Evolutionary conservation across 2,888 invertebrate species (phyloP).

Genomic region (Diplolepis rosae): DNA sequence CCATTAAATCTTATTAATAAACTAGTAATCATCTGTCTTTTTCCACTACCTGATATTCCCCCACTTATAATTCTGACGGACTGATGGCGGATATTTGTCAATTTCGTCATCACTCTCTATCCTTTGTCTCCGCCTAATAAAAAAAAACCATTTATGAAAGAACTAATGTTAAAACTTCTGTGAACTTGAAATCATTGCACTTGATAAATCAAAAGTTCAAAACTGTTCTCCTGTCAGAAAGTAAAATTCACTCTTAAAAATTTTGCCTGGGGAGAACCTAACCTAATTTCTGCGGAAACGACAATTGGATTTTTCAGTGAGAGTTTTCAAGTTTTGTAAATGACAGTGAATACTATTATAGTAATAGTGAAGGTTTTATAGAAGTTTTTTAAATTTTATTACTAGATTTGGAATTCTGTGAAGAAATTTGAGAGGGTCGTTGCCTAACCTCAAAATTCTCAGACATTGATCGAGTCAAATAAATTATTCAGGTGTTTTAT

Average conservation of each 20-base stretch:
- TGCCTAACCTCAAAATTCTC: too few species aligned
- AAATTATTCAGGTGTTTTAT: too few species aligned
- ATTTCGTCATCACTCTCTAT: background rate
- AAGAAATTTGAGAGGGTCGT: too few species aligned
- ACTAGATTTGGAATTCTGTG: too few species aligned
- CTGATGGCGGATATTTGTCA: background rate
- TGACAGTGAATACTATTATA: constrained; percentile 26
- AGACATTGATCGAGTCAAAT: too few species aligned
- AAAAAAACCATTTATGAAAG: background rate
- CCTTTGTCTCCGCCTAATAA: background rate
- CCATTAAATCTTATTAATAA: background rate
- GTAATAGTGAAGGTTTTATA: background rate
- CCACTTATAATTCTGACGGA: background rate
- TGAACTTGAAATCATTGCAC: background rate
- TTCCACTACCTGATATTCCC: background rate
- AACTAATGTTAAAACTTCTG: background rate
- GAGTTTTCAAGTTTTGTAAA: too few species aligned
- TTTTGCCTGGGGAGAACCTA: background rate
- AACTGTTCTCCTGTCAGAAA: background rate
- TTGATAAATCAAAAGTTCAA: background rate
- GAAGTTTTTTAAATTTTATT: too few species aligned
- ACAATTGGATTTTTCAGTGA: background rate
- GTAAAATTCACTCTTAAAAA: background rate
- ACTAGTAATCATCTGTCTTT: background rate
- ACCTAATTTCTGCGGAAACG: background rate